Percentiles rank a stretch among this genome's conserved stretches.
phyloP scores from a whole-genome alignment of 37 sponge, comb jelly and placozoan species.

The Axinella damicornis region DNA sequence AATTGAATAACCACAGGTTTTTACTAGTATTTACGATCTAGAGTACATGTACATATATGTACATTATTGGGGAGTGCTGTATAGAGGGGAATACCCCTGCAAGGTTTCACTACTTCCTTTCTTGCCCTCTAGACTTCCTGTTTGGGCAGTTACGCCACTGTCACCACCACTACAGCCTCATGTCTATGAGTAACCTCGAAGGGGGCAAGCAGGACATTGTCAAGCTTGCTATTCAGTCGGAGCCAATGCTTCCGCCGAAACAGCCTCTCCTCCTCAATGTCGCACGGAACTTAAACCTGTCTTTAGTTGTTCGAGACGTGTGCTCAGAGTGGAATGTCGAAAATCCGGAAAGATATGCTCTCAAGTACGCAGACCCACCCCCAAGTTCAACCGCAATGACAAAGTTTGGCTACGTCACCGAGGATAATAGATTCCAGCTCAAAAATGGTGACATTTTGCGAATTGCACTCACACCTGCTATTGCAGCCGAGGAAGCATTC shows the following conservation, averaged over 20 bases:
- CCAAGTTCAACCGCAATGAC: constrained; percentile 10
- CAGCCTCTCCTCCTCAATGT: constrained; percentile 83
- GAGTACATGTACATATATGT: no score
- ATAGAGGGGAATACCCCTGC: no score
- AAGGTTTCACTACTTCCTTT: no score
- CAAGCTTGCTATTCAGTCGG: constrained; percentile 85
- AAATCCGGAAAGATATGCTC: constrained; percentile 73
- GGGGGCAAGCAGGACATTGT: constrained; percentile 74
- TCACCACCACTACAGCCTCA: no score
- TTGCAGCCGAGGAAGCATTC: constrained; percentile 57
- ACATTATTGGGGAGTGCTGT: no score
- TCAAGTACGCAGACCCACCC: constrained; percentile 76
- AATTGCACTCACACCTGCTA: constrained; percentile 59
- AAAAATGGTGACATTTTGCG: constrained; percentile 82
- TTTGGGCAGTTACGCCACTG: no score
- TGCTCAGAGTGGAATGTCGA: constrained; percentile 73
- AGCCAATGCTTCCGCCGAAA: constrained; percentile 54
- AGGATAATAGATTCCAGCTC: constrained; percentile 73
- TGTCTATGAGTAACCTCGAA: no score
- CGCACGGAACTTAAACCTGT: constrained; percentile 50
- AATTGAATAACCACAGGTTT: no score
- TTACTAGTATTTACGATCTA: no score
- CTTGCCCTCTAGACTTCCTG: no score
- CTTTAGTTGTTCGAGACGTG: constrained; percentile 69
- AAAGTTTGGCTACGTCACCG: constrained; percentile 83